Base-by-base conservation (phyloP, 2,888 invertebrate genomes). In the Parnassius apollo region DNA sequence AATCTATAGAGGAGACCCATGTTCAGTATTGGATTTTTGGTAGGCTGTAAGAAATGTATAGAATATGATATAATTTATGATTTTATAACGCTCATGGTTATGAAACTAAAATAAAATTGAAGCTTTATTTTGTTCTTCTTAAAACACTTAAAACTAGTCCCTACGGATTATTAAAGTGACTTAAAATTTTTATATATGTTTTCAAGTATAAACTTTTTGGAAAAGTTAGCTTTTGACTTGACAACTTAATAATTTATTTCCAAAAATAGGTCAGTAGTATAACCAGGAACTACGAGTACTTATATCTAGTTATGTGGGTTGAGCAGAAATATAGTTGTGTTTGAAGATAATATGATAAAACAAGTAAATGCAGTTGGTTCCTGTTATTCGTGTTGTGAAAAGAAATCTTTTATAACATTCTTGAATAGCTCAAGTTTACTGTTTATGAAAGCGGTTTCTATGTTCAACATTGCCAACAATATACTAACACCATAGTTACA, bases 121-220 rank as follows among this genome's bases (percentile, higher is more conserved):
- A 25, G 7, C 4, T 25, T 25, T 4, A 25, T 25, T 25, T 25
- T 25, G 0, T 2, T 4, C 7, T 35, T 7, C 1, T 3, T 25
- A 35, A 35, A 35, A 59, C 59, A 64, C 55, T 59, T 56, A 49
- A 56, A 63, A 63, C 63, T 63, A 48, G 52, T 59, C 59, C 56
- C 63, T 56, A 59, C 4, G 7, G 35, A 35, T 35, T 35, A 35
- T 4, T 35, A 35, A 35, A 35, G 35, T 35, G 35, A 4, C 4
- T 25, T 25, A 25, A 18, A 18, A 18, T 18, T 18, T 18, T 18
- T 18, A 18, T 18, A 18, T 64, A 52, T 56, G 56, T 56, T 64
- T 59, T 56, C 59, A 46, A 46, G 51, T 55, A 59, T 13, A 59
- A 63, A 9, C 48, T 59, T 63, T n/a, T 50, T 42, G 56, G 52